Base-by-base conservation (phyloP, 2,888 invertebrate species). In the Mongoloraphidia duomilia region DNA sequence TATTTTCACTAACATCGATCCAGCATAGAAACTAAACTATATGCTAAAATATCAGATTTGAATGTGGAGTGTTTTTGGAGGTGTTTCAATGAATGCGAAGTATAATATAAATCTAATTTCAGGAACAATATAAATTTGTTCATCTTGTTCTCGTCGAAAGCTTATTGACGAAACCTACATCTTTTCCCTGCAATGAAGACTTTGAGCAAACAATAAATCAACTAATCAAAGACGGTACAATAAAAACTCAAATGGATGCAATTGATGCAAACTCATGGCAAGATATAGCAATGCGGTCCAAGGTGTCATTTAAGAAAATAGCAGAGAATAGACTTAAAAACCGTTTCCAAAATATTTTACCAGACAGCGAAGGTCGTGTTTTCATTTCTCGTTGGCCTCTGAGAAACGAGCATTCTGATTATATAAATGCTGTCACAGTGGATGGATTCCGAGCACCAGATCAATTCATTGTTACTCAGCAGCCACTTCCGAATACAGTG, bases 101-200 rank as follows among this genome's bases (percentile, higher is more conserved):
- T 17, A 26, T 26, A 6, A 26, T 26, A 4, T 4, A 17, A 3
- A 17, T 17, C 17, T 17, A 26, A 26, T 38, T 50, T 26, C 45
- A 59, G 48, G 69, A 71, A 44, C 72, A 73, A 55, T 72, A 71
- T 55, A 64, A 70, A 52, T 54, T 72, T 17, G 68, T 67, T 2
- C 72, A 72, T 56, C 59, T 70, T 47, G 63, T 67, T 0, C 59
- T 72, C 8, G 54, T 71, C 1, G 69, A 71, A 56, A 67, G 65
- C 56, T 57, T 72, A 10, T 55, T 64, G 17, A 61, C 65, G 0
- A 58, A 65, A 35, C 56, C 63, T 8, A 68, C 69, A 1, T 58
- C 58, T 2, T 59, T 71, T 36, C 53, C 58, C 2, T 71, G 70
- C 44, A 60, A 65, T 50, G 58, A 64, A 2, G 50, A 55, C 8